Evolutionary conservation across 2,797 vertebrate species (phyloP).

Genomic region (Eulemur mongoz): DNA sequence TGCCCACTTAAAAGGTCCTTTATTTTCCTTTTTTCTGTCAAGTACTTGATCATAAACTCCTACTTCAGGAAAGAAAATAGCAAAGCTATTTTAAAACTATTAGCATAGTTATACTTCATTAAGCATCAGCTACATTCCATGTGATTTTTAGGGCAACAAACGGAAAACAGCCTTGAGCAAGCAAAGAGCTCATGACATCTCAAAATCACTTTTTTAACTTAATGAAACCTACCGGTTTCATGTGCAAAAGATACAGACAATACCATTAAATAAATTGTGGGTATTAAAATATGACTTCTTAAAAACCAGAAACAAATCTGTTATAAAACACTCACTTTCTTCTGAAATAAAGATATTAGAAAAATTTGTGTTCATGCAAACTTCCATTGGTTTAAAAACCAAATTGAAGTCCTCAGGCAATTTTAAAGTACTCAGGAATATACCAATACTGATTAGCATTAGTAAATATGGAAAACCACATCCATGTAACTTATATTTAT

Average conservation of each 20-base stretch:
- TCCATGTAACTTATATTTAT: slow-evolving; percentile 21
- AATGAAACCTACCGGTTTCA: background rate
- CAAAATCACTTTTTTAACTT: background rate
- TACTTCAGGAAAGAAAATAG: slow-evolving; percentile 4
- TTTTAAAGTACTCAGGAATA: slow-evolving; percentile 27
- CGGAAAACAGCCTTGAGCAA: slow-evolving; percentile 37
- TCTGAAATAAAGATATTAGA: background rate
- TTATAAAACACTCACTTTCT: slow-evolving; percentile 28
- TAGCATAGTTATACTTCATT: background rate
- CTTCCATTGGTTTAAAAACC: background rate
- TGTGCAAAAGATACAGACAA: background rate
- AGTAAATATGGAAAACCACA: slow-evolving; percentile 34
- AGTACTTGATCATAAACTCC: background rate
- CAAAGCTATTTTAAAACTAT: slow-evolving; percentile 34
- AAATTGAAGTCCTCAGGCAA: background rate
- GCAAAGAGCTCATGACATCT: slow-evolving; percentile 14
- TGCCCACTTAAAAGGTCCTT: background rate
- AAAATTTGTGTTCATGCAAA: background rate
- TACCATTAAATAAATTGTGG: background rate
- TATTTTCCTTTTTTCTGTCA: background rate
- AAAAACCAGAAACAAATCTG: background rate
- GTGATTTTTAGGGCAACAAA: slow-evolving; percentile 44
- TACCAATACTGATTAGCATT: slow-evolving; percentile 36
- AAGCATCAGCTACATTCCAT: slow-evolving; percentile 37
- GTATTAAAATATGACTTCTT: background rate